Base-by-base conservation (phyloP, 2,888 invertebrate genomes). In the Psylliodes chrysocephalus region DNA sequence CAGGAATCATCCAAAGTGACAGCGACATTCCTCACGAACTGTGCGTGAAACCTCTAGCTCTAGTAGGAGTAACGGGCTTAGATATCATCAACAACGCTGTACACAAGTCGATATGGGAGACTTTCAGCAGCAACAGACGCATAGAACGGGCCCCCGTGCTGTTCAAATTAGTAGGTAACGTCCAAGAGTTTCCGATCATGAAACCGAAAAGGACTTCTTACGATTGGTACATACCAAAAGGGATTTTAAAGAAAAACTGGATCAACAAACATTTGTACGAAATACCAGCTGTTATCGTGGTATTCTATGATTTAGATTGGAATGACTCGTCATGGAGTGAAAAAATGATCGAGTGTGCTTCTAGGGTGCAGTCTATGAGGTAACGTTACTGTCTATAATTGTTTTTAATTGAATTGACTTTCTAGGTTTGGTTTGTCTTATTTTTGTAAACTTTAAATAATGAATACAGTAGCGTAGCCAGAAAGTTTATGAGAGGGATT, bases 281-380 rank as follows among this genome's bases (percentile, higher is more conserved):
- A 61, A 87, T 98, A 68, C 98, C 99, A 6, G 91, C 98, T 0
- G 92, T 98, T 0, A 91, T 96, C 19, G 96, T 97, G 1, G 88
- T 97, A 66, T 99, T 98, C 82, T 95, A 94, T 81, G 98, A 99
- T 77, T 88, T 98, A 79, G 98, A 98, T 83, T 99, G 98, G 98
- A 94, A 95, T 79, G 97, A 98, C 82, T 85, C 88, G 0, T 88
- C 91, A 68, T 98, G 98, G 97, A 92, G 92, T 72, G 98, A 98
- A 73, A 96, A 94, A 79, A 94, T 95, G 78, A 90, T 94, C 75
- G 97, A 97, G 81, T 97, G 96, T 82, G 93, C 95, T 6, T 93
- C 93, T 0, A 87, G 92, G 74, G 92, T 98, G 28, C 94, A 96
- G 80, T 90, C 91, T 0, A 86, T 93, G 64, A 87, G 88, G 84